These are phyloP conservation scores for Athalia cordata DNA, from an alignment of 2,888 invertebrate genomes.

Conservation along the genomic window DNA sequence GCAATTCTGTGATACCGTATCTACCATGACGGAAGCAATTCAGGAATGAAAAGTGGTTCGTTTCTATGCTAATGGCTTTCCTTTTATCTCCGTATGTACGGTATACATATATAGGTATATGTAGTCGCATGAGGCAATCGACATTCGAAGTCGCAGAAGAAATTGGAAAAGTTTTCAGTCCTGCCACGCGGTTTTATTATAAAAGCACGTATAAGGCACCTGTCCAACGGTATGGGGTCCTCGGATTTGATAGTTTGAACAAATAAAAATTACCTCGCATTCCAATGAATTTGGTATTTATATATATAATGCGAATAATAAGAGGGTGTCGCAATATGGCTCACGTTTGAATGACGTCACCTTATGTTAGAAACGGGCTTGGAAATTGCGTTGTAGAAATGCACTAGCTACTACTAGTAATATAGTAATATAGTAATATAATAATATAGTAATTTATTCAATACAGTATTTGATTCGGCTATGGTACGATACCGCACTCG, in stretches of 20 bases:
- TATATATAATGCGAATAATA: background rate
- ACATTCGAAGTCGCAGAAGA: too few species aligned
- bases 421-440: too few species aligned
- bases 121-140: too few species aligned
- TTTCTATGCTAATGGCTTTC: constrained; percentile 29
- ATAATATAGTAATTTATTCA: background rate
- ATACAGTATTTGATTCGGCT: background rate
- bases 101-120: too few species aligned
- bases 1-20: background rate
- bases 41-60: constrained; percentile 22
- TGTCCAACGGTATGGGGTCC: too few species aligned
- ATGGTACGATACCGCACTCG: background rate
- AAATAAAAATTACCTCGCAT: background rate
- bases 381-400: constrained; percentile 5
- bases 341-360: background rate
- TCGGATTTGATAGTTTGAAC: background rate
- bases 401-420: background rate
- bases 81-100: background rate
- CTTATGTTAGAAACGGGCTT: background rate
- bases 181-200: too few species aligned
- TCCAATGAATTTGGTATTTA: background rate
- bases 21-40: background rate
- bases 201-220: too few species aligned
- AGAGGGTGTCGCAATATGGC: background rate
- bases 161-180: too few species aligned